Conservation (phyloP, 2,113 vertebrate species). For the Cololabis saira region DNA sequence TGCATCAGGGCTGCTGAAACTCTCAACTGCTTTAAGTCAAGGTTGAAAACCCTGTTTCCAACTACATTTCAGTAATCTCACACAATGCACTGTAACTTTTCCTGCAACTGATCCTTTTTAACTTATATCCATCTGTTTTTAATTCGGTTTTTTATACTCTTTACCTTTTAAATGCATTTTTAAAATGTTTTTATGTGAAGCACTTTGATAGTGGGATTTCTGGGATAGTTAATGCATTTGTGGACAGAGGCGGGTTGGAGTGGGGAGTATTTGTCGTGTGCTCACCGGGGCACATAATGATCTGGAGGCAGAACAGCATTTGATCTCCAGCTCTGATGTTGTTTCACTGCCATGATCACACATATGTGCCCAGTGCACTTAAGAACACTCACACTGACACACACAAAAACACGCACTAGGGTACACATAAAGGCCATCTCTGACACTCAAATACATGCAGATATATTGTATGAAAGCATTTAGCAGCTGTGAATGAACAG, state of each 20-base stretch:
- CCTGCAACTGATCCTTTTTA: too few species aligned
- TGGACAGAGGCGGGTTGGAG: background rate
- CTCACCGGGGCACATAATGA: background rate
- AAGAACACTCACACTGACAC: background rate
- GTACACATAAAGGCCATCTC: background rate
- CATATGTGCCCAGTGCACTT: conserved; percentile 26
- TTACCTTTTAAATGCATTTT: too few species aligned
- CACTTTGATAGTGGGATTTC: too few species aligned
- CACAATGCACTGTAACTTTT: too few species aligned
- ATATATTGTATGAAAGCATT: background rate
- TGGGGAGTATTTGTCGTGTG: background rate
- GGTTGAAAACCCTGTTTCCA: too few species aligned
- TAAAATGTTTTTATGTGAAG: too few species aligned
- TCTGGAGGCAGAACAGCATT: conserved; percentile 11
- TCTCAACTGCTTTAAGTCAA: too few species aligned
- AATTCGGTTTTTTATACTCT: too few species aligned
- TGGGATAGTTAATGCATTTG: background rate
- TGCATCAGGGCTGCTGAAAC: too few species aligned
- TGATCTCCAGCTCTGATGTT: conserved; percentile 20
- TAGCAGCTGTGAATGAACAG: background rate
- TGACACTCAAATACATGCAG: background rate
- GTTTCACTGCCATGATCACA: conserved; percentile 17
- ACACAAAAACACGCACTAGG: background rate
- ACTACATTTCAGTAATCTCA: too few species aligned
- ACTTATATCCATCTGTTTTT: too few species aligned